Evolutionary conservation across 2,888 invertebrate genomes (phyloP), one percentile per base, ranked within the genome.

Genomic region (Sinodicranocentrus sp.): DNA sequence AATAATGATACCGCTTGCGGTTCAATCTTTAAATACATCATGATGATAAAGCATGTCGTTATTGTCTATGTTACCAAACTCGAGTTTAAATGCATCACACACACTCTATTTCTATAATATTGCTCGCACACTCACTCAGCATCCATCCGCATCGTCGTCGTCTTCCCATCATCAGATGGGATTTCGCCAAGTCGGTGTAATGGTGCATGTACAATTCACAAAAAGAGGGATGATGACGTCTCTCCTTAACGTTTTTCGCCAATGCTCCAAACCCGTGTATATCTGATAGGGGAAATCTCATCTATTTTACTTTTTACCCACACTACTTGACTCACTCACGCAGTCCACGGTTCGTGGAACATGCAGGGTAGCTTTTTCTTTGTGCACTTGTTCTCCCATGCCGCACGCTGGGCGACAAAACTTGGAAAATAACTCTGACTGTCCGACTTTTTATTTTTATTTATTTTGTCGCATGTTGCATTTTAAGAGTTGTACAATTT

Each of bases 151-250:
- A 65, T 39, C 39, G 21, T 65, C 59, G 0, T 17, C 17, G n/a
- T 33, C 63, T 33, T 17, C 39, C 21, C 17, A 21, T 61, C 26
- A 21, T 21, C 57, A 21, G 3, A 44, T 52, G 23, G 72, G 72
- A 73, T 73, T 59, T 59, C 72, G 72, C 72, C 72, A 73, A 73
- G 15, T 73, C 17, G 43, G 72, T 59, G 72, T 73, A 73, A 73
- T 73, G 61, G 52, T 73, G 72, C 72, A 73, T 73, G 72, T 73
- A 59, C 57, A 73, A 71, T 71, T 71, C 71, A 54, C 33, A 57
- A 68, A 43, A 68, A 68, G 68, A 48, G 52, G 71, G 57, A 71
- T 71, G 54, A 63, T 63, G 65, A 65, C 65, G 65, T 71, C 21
- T 54, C 57, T 33, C 19, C 23, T 26, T 70, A 8, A 48, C 48